Evolutionary conservation across 2,797 vertebrate genomes (phyloP).

Genomic region (Bufotes viridis): DNA sequence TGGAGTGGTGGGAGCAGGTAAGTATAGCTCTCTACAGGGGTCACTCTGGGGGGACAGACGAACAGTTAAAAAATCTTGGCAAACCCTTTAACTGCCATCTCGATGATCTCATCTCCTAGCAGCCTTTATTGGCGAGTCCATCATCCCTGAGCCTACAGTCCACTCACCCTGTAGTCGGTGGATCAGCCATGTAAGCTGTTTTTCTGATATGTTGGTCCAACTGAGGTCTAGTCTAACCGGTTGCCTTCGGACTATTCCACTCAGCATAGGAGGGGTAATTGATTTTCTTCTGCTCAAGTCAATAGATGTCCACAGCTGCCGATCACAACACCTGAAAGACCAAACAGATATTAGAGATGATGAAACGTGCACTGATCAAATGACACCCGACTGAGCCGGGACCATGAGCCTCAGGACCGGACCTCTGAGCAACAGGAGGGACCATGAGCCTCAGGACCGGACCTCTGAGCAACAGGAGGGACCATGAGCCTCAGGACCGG

Average conservation of each 20-base stretch:
- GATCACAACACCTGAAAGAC: constrained; percentile 86
- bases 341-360: background rate
- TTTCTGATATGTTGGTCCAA: constrained; percentile 92
- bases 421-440: too few species aligned
- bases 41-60: too few species aligned
- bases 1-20: too few species aligned
- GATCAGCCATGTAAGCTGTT: constrained; percentile 93
- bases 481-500: too few species aligned
- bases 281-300: constrained; percentile 88
- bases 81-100: too few species aligned
- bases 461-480: too few species aligned
- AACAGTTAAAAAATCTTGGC: too few species aligned
- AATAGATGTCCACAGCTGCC: constrained; percentile 87
- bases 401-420: too few species aligned
- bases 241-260: constrained; percentile 89
- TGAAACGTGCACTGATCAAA: background rate
- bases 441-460: too few species aligned
- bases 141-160: background rate
- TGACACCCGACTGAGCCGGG: background rate
- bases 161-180: constrained; percentile 85
- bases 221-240: constrained; percentile 88
- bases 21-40: too few species aligned
- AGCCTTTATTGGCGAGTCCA: background rate
- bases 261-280: constrained; percentile 91
- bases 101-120: background rate